Conservation (phyloP, 92 coral and sea anemone species). For the Diadumene lineata region DNA sequence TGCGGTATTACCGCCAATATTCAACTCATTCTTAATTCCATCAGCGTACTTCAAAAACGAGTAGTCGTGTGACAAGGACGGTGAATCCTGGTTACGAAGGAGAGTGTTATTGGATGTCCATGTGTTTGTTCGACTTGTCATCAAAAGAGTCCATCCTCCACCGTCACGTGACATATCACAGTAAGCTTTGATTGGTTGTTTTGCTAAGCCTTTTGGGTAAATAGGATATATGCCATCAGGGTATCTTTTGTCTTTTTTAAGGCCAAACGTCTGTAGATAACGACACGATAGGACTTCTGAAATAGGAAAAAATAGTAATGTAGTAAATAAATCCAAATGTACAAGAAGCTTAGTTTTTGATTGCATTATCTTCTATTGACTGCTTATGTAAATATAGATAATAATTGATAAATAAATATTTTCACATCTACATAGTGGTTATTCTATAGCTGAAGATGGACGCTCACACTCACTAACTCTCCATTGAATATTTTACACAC, state of each 20-base stretch:
- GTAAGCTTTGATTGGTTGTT: constrained; percentile 47
- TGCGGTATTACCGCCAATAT: constrained; percentile 41
- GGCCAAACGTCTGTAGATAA: constrained; percentile 40
- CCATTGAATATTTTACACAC: too few relatives aligned
- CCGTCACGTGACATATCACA: constrained; percentile 93
- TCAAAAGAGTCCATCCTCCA: constrained; percentile 88
- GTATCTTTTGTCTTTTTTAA: constrained; percentile 17
- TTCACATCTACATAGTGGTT: neutral
- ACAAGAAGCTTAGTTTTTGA: neutral
- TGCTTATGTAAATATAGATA: too few relatives aligned
- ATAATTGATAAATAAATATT: neutral
- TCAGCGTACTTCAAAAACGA: constrained; percentile 70
- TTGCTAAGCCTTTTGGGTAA: constrained; percentile 43
- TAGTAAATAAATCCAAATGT: neutral
- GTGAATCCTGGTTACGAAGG: constrained; percentile 47
- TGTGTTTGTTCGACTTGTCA: constrained; percentile 66
- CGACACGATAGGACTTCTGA: constrained; percentile 62
- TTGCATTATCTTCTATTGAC: too few relatives aligned
- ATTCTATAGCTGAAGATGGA: too few relatives aligned
- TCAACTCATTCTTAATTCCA: constrained; percentile 55
- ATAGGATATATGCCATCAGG: constrained; percentile 74
- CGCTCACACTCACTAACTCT: too few relatives aligned
- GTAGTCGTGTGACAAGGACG: constrained; percentile 50
- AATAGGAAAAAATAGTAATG: neutral
- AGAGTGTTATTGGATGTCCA: constrained; percentile 59